Evolutionary conservation across 2,888 invertebrate genomes (phyloP).

Genomic region (Limnephilus marmoratus): DNA sequence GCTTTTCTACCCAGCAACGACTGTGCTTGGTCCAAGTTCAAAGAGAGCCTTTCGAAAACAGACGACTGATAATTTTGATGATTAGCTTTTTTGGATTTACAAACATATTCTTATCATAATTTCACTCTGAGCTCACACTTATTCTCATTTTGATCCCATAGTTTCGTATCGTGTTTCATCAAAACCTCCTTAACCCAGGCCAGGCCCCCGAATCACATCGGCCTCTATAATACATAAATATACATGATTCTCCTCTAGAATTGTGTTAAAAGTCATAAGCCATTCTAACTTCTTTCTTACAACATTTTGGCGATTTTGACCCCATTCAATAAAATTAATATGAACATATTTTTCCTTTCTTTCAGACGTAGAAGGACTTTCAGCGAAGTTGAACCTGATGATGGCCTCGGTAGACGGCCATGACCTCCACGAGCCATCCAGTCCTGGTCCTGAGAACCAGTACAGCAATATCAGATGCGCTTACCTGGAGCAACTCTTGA

Average conservation of each 20-base stretch:
- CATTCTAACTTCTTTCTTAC: too few relatives aligned
- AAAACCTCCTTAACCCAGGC: too few relatives aligned
- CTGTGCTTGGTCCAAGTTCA: not conserved
- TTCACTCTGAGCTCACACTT: not conserved
- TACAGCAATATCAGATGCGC: constrained; percentile 77
- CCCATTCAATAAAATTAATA: not conserved
- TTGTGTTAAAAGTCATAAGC: too few relatives aligned
- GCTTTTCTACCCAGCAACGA: not conserved
- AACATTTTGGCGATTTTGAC: too few relatives aligned
- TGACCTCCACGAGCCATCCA: constrained; percentile 72
- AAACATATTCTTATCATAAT: not conserved
- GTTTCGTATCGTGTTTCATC: not conserved
- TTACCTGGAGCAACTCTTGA: constrained; percentile 78
- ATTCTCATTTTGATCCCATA: not conserved
- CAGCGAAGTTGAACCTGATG: constrained; percentile 83
- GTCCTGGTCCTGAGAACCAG: constrained; percentile 70
- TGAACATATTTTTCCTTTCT: constrained; percentile 67
- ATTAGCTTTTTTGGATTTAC: not conserved
- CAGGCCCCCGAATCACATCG: too few relatives aligned
- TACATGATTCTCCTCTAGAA: too few relatives aligned
- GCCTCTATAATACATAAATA: too few relatives aligned
- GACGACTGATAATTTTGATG: not conserved
- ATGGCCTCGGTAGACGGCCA: constrained; percentile 70
- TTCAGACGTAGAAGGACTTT: constrained; percentile 84
- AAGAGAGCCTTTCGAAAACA: not conserved